Percentiles rank a stretch among this genome's conserved stretches.
Conservation (phyloP, 2,888 invertebrate genomes). For the Neelides folsomi region DNA sequence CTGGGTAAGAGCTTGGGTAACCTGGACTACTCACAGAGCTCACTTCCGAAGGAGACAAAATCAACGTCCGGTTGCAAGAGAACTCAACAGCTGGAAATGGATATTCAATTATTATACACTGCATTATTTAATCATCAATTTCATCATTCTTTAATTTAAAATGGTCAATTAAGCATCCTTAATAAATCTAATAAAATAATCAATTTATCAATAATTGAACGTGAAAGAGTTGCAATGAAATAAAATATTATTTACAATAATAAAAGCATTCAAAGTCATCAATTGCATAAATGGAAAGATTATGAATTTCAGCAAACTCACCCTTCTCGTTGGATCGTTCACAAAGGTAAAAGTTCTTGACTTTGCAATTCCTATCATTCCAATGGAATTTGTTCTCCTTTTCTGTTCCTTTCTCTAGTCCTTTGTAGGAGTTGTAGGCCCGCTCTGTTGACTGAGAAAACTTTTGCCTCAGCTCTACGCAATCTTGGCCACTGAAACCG, state of each 20-base stretch:
- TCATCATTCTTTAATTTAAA: too few relatives aligned
- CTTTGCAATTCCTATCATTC: slow-evolving; percentile 33
- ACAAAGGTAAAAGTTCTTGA: slow-evolving; percentile 31
- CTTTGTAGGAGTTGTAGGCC: background rate
- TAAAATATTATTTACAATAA: too few relatives aligned
- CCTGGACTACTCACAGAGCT: slow-evolving; percentile 61
- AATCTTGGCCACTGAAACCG: slow-evolving; percentile 36
- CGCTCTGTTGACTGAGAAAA: slow-evolving; percentile 1
- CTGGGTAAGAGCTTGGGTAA: slow-evolving; percentile 64
- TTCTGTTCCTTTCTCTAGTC: background rate
- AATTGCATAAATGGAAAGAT: too few relatives aligned
- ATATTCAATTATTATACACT: background rate
- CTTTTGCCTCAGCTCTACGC: slow-evolving; percentile 37
- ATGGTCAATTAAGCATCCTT: too few relatives aligned
- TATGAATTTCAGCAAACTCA: slow-evolving; percentile 11
- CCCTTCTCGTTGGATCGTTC: slow-evolving; percentile 26
- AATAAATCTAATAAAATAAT: too few relatives aligned
- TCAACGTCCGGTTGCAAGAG: slow-evolving; percentile 54
- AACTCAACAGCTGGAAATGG: slow-evolving; percentile 20
- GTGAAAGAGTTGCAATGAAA: too few relatives aligned
- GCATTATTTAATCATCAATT: too few relatives aligned
- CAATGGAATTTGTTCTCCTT: slow-evolving; percentile 22
- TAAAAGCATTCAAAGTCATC: background rate
- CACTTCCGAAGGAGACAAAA: slow-evolving; percentile 48
- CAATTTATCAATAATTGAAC: background rate